Base-by-base conservation (phyloP, 1,140 invertebrate species). In the Callitettix versicolor region DNA sequence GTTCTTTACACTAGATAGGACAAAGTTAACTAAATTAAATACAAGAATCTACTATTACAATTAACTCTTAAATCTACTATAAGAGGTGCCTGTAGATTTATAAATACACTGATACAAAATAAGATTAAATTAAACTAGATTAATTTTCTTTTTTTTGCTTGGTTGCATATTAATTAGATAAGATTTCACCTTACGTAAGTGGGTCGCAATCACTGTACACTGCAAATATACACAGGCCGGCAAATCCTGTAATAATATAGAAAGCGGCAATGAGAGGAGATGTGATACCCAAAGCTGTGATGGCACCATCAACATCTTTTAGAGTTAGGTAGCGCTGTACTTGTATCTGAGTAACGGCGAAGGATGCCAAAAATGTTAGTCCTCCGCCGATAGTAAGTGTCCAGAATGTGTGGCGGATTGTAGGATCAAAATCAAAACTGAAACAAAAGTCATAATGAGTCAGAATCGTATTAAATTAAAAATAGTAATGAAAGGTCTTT, bases 321-420 rank as follows among this genome's bases (percentile, higher is more conserved):
- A 90, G 78, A 5, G 87, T 87, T 18, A 93, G 68, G 20, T 91
- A 76, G 36, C 93, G 70, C 69, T 96, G 93, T 1, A 96, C 82
- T 76, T 95, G 86, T 0, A 81, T 75, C 69, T 95, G 91, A 67
- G 91, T 93, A 0, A 88, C 84, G 0, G 79, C 90, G 68, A 89
- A 90, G 0, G 91, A 65, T 1, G 85, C 77, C 7, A 86, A 65
- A 68, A 81, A 89, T 0, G 84, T 83, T 61, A 85, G 81, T 20
- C 74, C 71, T 0, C 88, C 85, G 0, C 88, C 88, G 34, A 89
- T 69, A 0, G 79, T 60, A 15, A 90, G 69, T 4, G 78, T 73
- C 76, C 85, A 91, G 65, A 85, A 79, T 0, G 84, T 84, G 62
- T 91, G 87, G 2, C 88, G 71, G 1, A 78, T 71, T 1, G 79